Conservation (phyloP, 1,140 invertebrate species). For the Venturia canescens region DNA sequence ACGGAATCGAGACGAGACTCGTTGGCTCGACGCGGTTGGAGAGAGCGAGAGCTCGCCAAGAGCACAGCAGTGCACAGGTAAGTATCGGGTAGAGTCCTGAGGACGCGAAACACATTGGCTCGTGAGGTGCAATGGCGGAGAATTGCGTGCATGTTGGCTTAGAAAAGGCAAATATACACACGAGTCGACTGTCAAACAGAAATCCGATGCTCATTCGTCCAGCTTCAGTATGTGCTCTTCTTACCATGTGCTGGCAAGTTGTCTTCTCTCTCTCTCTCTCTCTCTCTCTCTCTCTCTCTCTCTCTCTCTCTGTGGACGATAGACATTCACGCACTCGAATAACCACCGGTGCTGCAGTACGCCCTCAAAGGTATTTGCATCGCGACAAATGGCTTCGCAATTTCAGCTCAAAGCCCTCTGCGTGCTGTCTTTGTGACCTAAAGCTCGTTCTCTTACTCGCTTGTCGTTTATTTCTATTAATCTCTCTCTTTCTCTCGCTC, state of each 20-base stretch:
- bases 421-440: background rate
- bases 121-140: constrained; percentile 29
- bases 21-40: constrained; percentile 43
- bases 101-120: constrained; percentile 50
- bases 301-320: background rate
- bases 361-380: constrained; percentile 36
- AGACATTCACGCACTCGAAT: background rate
- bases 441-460: background rate
- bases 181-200: background rate
- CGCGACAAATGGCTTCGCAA: constrained; percentile 21
- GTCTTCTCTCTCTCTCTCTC: background rate
- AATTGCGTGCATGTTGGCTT: constrained; percentile 1
- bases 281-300: background rate
- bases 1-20: constrained; percentile 27
- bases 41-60: background rate
- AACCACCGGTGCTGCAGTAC: background rate
- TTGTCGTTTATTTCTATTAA: background rate
- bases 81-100: constrained; percentile 27
- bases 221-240: too few relatives aligned
- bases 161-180: background rate
- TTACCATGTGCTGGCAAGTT: too few relatives aligned
- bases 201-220: background rate
- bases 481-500: background rate
- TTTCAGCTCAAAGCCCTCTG: constrained; percentile 42
- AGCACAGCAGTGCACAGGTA: background rate